phyloP scores from a whole-genome alignment of 2,888 invertebrate species.

The Entomobrya proxima region DNA sequence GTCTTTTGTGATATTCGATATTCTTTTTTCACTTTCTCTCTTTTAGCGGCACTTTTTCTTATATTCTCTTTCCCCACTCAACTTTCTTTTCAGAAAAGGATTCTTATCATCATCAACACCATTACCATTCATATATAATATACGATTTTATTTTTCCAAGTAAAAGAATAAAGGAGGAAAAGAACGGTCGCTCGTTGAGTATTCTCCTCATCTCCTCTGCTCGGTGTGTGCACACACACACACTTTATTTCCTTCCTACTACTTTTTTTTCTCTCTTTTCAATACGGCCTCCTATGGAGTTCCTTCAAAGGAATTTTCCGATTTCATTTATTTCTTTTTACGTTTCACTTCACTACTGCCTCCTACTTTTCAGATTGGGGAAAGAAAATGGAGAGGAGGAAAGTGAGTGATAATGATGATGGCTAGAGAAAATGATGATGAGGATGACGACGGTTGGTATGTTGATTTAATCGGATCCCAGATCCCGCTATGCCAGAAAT shows the following conservation, averaged over 20 bases:
- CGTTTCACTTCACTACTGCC: conserved; percentile 29
- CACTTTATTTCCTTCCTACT: neutral
- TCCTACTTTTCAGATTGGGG: neutral
- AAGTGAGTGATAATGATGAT: conserved; percentile 33
- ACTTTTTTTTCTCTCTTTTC: neutral
- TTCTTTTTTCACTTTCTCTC: conserved; percentile 8
- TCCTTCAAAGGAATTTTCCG: conserved; percentile 28
- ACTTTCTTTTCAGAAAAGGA: conserved; percentile 27
- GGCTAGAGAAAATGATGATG: too few relatives aligned
- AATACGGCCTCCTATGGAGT: conserved; percentile 6
- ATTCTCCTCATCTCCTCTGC: neutral
- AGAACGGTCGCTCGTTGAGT: neutral
- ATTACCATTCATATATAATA: conserved; percentile 23
- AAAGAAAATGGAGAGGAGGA: conserved; percentile 1
- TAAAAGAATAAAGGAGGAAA: neutral
- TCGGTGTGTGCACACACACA: neutral
- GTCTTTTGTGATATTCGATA: conserved; percentile 63
- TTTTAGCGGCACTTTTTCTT: neutral
- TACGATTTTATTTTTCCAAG: conserved; percentile 25
- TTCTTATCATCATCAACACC: neutral
- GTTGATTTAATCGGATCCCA: conserved; percentile 16
- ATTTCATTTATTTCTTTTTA: conserved; percentile 28
- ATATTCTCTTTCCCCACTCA: conserved; percentile 11
- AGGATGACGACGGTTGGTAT: conserved; percentile 11
- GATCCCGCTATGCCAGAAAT: neutral